These are phyloP conservation scores for Nycticryphes semicollaris DNA, from an alignment of 2,113 vertebrate genomes.

Conservation along the genomic window DNA sequence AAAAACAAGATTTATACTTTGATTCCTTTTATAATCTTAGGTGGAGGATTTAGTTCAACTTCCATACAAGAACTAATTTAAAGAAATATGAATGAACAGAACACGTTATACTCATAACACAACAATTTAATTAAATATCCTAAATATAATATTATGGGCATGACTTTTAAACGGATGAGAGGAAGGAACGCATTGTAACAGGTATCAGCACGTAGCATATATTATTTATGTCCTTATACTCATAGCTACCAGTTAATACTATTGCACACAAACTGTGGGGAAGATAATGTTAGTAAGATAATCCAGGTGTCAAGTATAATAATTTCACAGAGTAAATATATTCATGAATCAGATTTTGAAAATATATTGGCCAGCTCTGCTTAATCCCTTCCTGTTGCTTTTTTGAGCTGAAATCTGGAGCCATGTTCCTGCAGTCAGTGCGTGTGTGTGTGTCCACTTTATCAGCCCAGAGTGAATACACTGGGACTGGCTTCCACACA, in stretches of 20 bases:
- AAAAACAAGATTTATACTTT: not conserved
- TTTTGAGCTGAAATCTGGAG: not conserved
- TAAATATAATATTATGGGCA: not conserved
- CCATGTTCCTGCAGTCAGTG: not conserved
- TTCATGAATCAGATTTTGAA: not conserved
- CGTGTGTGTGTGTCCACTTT: not conserved
- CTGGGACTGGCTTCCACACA: not conserved
- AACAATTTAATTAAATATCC: not conserved
- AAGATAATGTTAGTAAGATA: not conserved
- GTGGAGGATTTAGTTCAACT: not conserved
- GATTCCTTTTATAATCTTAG: not conserved
- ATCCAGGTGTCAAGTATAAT: not conserved
- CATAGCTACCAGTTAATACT: not conserved
- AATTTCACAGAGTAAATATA: not conserved
- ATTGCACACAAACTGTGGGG: not conserved
- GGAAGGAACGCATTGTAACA: not conserved
- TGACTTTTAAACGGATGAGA: not conserved
- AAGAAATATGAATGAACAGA: not conserved
- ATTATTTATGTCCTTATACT: not conserved
- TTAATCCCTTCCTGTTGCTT: not conserved
- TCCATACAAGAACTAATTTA: too few relatives aligned
- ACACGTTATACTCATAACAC: not conserved
- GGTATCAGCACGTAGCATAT: not conserved
- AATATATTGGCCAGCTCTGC: not conserved
- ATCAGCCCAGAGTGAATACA: not conserved